Conservation (phyloP, 2,797 vertebrate genomes). For the Naso thynnoides region DNA sequence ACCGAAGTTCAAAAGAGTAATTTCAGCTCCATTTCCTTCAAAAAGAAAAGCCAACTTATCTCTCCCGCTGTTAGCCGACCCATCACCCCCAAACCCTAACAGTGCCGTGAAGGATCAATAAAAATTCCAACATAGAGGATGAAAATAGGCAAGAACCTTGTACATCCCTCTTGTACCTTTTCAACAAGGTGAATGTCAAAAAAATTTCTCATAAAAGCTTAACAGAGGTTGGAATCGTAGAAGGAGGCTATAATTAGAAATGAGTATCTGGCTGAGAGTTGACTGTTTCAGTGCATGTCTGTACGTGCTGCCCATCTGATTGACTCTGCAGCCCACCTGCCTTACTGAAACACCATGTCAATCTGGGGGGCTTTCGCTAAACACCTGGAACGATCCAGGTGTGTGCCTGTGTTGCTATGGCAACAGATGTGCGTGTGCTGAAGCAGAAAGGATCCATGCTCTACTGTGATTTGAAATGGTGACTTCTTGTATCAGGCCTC, state of each 20-base stretch:
- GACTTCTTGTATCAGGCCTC: constrained; percentile 13
- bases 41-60: constrained; percentile 54
- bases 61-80: constrained; percentile 36
- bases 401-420: constrained; percentile 61
- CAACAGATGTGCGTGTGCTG: constrained; percentile 46
- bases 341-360: constrained; percentile 20
- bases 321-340: constrained; percentile 27
- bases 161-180: neutral
- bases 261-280: constrained; percentile 39
- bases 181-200: constrained; percentile 14
- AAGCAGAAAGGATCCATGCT: constrained; percentile 32
- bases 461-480: constrained; percentile 30
- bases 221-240: constrained; percentile 8
- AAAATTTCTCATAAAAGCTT: constrained; percentile 9
- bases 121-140: constrained; percentile 14
- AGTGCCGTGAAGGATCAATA: constrained; percentile 54
- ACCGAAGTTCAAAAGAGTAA: constrained; percentile 62
- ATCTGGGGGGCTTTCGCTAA: constrained; percentile 41
- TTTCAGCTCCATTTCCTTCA: constrained; percentile 67
- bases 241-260: constrained; percentile 33
- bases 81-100: constrained; percentile 48
- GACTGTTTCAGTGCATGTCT: constrained; percentile 10
- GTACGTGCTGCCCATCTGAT: constrained; percentile 26
- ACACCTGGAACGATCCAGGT: constrained; percentile 65
- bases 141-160: neutral